Percentiles rank a stretch among this genome's conserved stretches.
phyloP scores from a whole-genome alignment of 2,888 invertebrate genomes.

The Diaprepes abbreviatus region DNA sequence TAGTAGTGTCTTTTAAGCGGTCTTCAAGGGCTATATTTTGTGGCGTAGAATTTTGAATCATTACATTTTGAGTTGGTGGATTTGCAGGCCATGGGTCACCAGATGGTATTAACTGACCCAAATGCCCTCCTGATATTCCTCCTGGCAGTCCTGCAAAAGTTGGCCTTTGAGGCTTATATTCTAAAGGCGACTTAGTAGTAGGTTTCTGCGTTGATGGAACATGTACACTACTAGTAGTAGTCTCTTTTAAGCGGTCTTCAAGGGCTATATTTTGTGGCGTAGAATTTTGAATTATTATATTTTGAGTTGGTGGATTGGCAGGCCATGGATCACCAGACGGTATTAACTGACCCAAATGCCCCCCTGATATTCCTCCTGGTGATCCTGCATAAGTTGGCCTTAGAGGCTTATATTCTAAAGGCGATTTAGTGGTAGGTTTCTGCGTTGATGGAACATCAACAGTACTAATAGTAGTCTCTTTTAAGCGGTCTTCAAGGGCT shows the following conservation, averaged over 20 bases:
- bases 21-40: neutral
- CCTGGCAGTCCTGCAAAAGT: neutral
- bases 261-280: neutral
- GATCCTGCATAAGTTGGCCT: neutral
- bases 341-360: slow-evolving; percentile 10
- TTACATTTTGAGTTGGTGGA: neutral
- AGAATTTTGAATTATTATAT: no score
- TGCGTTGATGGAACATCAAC: no score
- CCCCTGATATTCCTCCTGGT: neutral
- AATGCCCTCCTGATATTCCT: slow-evolving; percentile 4
- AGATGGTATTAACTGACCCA: slow-evolving; percentile 26
- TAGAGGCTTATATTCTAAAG: slow-evolving; percentile 6
- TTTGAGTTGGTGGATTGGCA: slow-evolving; percentile 25
- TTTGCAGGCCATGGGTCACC: slow-evolving; percentile 6
- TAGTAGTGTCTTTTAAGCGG: slow-evolving; percentile 22
- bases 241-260: neutral
- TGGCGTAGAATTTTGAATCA: neutral
- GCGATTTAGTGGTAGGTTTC: neutral
- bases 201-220: neutral
- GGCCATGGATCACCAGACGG: slow-evolving; percentile 27
- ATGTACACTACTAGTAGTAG: no score
- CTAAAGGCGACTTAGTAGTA: slow-evolving; percentile 9
- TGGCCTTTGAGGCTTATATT: slow-evolving; percentile 15
- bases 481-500: neutral
- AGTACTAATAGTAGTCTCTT: neutral